A percentile compares a stretch with the other conserved stretches of the same genome.
Conservation (phyloP, 1,140 invertebrate genomes). For the Trichonephila inaurata region DNA sequence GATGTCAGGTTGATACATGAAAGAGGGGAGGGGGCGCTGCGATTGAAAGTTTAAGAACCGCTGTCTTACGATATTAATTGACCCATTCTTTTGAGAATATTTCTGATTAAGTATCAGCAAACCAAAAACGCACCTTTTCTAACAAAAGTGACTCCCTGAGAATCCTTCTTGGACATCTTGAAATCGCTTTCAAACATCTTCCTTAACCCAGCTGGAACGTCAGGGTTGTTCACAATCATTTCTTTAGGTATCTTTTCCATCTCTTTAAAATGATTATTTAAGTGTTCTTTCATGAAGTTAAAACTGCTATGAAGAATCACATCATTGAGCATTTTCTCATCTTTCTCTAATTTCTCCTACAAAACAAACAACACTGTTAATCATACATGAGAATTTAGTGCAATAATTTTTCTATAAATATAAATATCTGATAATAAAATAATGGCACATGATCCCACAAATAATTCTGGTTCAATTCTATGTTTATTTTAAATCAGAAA, state of each 20-base stretch:
- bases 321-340: constrained; percentile 14
- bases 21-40: too few relatives aligned
- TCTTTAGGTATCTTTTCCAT: not conserved
- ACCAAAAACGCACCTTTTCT: not conserved
- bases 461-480: too few relatives aligned
- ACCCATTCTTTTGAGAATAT: too few relatives aligned
- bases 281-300: constrained; percentile 33
- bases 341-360: not conserved
- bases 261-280: constrained; percentile 9
- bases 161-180: not conserved
- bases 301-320: constrained; percentile 46
- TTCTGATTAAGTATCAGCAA: too few relatives aligned
- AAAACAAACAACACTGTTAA: not conserved
- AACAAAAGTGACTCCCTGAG: not conserved
- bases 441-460: too few relatives aligned
- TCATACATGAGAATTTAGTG: too few relatives aligned
- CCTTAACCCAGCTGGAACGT: not conserved
- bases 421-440: too few relatives aligned
- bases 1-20: too few relatives aligned
- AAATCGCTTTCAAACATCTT: not conserved
- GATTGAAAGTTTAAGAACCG: too few relatives aligned
- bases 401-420: too few relatives aligned
- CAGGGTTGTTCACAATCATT: not conserved
- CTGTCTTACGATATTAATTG: too few relatives aligned
- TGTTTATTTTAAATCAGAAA: too few relatives aligned